Base-by-base conservation (phyloP, 2,113 vertebrate genomes). In the Daphoenositta chrysoptera region DNA sequence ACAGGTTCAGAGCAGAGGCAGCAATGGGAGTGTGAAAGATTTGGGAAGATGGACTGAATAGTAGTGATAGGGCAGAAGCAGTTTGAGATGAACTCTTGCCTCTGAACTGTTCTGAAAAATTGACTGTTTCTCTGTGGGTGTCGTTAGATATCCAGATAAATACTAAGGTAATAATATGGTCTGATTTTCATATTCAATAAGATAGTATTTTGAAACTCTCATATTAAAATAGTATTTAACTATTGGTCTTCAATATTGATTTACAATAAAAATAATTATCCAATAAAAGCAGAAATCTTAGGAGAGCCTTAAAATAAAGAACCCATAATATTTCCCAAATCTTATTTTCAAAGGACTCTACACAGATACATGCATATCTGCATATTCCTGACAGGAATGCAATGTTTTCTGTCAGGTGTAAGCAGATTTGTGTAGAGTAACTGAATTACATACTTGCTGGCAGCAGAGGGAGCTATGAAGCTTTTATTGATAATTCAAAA, bases 401-500 rank as follows among this genome's bases (percentile, higher is more conserved):
- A 26, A 4, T 6, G 1, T 47, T 75, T 63, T 78, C 21, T 10
- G 56, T 31, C 24, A 8, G 31, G 10, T n/a, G 8, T 1, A 6
- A 79, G 28, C n/a, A 11, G n/a, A 39, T 78, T 73, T 68, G 30
- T 11, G 2, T 2, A 2, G 27, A 66, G 50, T 65, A 54, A 45
- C 50, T 83, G 89, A 61, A 65, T 53, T 58, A 19, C 2, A 1
- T 17, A 13, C 33, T 61, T 73, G 8, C 14, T 84, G 72, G 22
- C 96, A 94, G 94, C 76, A 97, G 96, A 94, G 96, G 96, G 96
- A 92, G 96, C 96, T 64, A 9, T 71, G 72, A 60, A 66, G 68
- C 76, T 83, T 86, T 88, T 71, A 73, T 47, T 8, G 39, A 11
- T 53, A 10, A 7, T 23, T 65, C 15, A 4, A 9, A 33, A 51